A percentile compares a stretch with the other conserved stretches of the same genome.
These are phyloP conservation scores for Cuniculus paca DNA, from an alignment of 2,797 vertebrate genomes.

Conservation along the genomic window DNA sequence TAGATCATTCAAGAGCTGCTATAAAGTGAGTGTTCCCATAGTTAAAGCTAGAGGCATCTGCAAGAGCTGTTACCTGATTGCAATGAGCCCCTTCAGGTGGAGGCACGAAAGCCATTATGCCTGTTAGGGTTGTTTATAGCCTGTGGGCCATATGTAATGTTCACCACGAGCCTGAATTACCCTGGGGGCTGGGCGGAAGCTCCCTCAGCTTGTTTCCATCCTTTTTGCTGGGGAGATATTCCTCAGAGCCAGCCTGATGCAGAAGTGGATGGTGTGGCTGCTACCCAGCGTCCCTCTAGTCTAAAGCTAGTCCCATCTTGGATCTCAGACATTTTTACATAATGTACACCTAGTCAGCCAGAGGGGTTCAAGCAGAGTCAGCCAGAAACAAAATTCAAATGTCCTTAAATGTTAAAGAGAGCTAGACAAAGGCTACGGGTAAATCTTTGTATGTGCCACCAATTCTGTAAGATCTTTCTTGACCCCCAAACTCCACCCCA, in stretches of 20 bases:
- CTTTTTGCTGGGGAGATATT: neutral
- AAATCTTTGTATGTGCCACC: neutral
- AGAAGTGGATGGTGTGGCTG: neutral
- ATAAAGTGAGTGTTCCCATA: constrained; percentile 81
- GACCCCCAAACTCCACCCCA: neutral
- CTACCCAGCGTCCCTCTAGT: neutral
- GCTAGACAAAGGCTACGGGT: neutral
- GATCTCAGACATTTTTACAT: neutral
- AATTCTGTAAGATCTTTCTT: neutral
- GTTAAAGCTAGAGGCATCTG: constrained; percentile 85
- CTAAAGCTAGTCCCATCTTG: neutral
- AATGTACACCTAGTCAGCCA: neutral
- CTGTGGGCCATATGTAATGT: constrained; percentile 74
- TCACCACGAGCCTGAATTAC: constrained; percentile 72
- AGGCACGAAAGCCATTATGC: constrained; percentile 78
- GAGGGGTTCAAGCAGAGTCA: neutral
- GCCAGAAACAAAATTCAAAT: constrained; percentile 32
- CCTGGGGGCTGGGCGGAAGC: constrained; percentile 62
- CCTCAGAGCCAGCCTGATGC: neutral
- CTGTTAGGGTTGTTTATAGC: constrained; percentile 83
- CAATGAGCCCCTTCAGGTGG: constrained; percentile 80
- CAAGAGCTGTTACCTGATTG: constrained; percentile 78
- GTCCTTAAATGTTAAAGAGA: neutral
- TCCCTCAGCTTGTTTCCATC: constrained; percentile 21
- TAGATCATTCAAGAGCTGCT: constrained; percentile 77